These are phyloP conservation scores for Alosa sapidissima DNA, from an alignment of 2,797 vertebrate genomes.

Conservation along the genomic window DNA sequence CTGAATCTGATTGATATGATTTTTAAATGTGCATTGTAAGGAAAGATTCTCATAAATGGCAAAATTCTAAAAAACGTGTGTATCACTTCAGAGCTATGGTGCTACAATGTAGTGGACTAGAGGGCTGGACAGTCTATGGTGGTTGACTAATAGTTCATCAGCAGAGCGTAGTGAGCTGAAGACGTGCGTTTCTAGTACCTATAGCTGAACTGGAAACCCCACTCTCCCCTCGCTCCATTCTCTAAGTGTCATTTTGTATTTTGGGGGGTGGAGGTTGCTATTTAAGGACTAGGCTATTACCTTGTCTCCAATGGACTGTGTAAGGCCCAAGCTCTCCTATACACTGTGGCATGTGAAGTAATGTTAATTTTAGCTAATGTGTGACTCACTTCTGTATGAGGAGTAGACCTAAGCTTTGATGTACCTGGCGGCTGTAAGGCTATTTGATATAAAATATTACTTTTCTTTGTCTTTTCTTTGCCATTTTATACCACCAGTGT, in stretches of 20 bases:
- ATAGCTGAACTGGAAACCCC: constrained; percentile 5
- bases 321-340: background rate
- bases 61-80: background rate
- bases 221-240: background rate
- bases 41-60: background rate
- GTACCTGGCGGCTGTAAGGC: background rate
- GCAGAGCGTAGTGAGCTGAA: background rate
- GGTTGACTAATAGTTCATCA: background rate
- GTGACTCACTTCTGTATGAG: background rate
- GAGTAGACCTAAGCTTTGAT: background rate
- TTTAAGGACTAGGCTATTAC: background rate
- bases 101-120: background rate
- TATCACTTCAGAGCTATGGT: background rate
- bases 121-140: background rate
- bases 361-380: background rate
- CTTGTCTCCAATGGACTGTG: background rate
- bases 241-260: constrained; percentile 9
- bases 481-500: background rate
- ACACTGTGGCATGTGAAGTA: background rate
- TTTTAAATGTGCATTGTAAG: background rate
- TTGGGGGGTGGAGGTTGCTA: background rate
- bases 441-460: background rate
- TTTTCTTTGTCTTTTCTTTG: background rate
- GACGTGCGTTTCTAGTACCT: background rate
- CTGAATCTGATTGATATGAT: background rate